Evolutionary conservation across 2,113 vertebrate species (phyloP), one percentile per base, ranked within the genome.

Genomic region (Mormyrus iriodes): DNA sequence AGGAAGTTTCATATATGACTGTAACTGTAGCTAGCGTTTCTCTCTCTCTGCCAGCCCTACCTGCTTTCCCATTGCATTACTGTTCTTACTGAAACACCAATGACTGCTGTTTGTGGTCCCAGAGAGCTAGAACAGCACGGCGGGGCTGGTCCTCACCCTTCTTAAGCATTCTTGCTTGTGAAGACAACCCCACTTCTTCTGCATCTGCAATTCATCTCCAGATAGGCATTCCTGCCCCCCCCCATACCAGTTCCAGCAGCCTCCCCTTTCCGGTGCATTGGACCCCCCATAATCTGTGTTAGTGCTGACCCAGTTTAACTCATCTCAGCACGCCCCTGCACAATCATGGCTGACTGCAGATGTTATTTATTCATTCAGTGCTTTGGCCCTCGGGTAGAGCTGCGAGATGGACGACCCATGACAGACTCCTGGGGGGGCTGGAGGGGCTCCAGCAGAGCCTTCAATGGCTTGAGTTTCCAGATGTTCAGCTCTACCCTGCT

Each of bases 261-360:
- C 46, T 24, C 53, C 46, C 58, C 44, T 35, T 53, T 58, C 55
- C 17, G 6, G 13, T 21, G 19, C 15, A 21, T 17, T 55, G 15
- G 5, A 21, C 88, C 49, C 73, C 88, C 39, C 44, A 27, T 31
- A 73, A 73, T 73, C 88, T 19, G 39, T 39, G 61, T 61, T 12
- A 48, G 61, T 44, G 42, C 19, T 95, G 92, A 94, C 93, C 94
- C 90, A 93, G 86, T 95, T 94, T 91, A 79, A 90, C 89, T 87
- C 85, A 91, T 92, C 88, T 92, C 90, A 79, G 88, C 31, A 85
- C 86, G 90, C 85, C 44, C n/a, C 21, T 12, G 44, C 89, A 42
- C 39, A 24, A 86, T 10, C 42, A 19, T 88, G 90, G 91, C 91
- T 91, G 90, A 91, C 90, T 89, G 58, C 48, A 89, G 90, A 86